Percentiles rank a stretch among this genome's conserved stretches.
Conservation (phyloP, 2,113 vertebrate species). For the Anser brachyrhynchus region DNA sequence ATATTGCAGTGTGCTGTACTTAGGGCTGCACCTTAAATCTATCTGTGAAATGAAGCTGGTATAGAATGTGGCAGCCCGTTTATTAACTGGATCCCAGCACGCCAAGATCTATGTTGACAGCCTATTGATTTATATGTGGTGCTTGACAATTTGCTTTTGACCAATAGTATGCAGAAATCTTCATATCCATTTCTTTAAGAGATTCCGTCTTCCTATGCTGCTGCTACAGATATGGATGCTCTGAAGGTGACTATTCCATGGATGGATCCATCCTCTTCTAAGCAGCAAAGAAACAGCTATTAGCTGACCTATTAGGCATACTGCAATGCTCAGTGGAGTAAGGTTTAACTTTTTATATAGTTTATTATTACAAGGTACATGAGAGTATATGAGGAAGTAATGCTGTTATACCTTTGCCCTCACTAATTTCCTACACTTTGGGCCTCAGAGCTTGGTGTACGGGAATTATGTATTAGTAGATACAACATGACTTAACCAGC, state of each 20-base stretch:
- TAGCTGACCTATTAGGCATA: not conserved
- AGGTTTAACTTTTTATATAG: accelerated
- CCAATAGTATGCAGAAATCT: not conserved
- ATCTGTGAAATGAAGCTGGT: not conserved
- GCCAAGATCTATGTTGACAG: not conserved
- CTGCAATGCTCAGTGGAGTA: accelerated
- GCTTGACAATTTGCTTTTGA: not conserved
- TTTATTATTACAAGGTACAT: not conserved
- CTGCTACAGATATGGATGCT: not conserved
- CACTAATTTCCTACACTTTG: not conserved
- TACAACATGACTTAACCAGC: not conserved
- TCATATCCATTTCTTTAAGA: not conserved
- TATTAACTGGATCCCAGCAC: not conserved
- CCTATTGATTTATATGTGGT: not conserved
- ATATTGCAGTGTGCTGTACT: conserved; percentile 44
- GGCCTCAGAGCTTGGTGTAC: not conserved
- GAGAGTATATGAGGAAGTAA: not conserved
- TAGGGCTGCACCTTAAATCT: conserved; percentile 34
- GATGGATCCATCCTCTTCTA: not conserved
- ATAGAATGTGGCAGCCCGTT: not conserved
- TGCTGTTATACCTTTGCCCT: not conserved
- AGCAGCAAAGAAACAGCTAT: not conserved
- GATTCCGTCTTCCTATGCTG: not conserved
- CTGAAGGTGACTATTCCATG: not conserved
- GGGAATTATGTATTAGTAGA: not conserved